These are phyloP conservation scores for Malthinus seriepunctatus DNA, from an alignment of 2,888 invertebrate genomes.

Conservation along the genomic window DNA sequence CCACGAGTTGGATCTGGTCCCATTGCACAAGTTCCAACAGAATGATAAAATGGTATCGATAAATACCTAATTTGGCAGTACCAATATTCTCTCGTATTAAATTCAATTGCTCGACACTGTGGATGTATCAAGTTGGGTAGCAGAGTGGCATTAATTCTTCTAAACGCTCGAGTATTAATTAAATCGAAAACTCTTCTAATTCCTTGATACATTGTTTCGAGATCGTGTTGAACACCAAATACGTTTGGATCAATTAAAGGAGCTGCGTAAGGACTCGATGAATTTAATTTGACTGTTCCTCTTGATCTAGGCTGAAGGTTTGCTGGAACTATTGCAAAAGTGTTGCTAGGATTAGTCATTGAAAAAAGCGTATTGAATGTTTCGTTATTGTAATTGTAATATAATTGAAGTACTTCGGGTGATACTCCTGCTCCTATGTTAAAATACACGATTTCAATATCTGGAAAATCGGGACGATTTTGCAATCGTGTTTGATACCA, in stretches of 20 bases:
- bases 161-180: constrained; percentile 60
- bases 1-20: constrained; percentile 53
- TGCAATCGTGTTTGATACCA: constrained; percentile 21
- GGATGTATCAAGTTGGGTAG: constrained; percentile 57
- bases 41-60: constrained; percentile 56
- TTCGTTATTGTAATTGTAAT: constrained; percentile 10
- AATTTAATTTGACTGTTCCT: constrained; percentile 39
- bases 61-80: constrained; percentile 54
- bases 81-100: constrained; percentile 54
- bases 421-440: constrained; percentile 4
- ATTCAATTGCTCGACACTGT: constrained; percentile 51
- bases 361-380: constrained; percentile 9
- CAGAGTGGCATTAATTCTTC: constrained; percentile 59
- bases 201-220: constrained; percentile 64
- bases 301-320: constrained; percentile 40
- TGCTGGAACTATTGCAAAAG: constrained; percentile 29
- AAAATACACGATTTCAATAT: constrained; percentile 25
- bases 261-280: constrained; percentile 40
- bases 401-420: neutral
- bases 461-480: constrained; percentile 23
- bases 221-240: constrained; percentile 61
- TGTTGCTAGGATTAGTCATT: constrained; percentile 22
- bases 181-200: constrained; percentile 50
- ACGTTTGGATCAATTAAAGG: constrained; percentile 40
- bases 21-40: constrained; percentile 60